A percentile compares a stretch with the other conserved stretches of the same genome.
Evolutionary conservation across 2,888 invertebrate genomes (phyloP).

Genomic region (Penaeus monodon): DNA sequence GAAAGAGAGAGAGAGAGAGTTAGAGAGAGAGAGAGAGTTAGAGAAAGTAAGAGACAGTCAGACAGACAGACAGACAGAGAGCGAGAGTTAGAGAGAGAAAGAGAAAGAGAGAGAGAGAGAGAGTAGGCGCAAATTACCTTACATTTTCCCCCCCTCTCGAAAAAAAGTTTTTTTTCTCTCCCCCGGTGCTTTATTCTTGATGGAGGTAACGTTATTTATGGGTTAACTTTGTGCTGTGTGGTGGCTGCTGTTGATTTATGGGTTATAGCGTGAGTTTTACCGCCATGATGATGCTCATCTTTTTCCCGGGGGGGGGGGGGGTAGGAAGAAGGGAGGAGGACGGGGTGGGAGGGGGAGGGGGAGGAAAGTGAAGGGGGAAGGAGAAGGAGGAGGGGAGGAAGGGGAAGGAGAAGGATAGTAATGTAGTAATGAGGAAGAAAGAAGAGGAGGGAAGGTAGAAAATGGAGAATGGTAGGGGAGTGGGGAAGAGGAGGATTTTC

Average conservation of each 20-base stretch:
- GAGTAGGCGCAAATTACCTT: conserved; percentile 28
- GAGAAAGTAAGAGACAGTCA: too few relatives aligned
- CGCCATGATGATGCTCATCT: conserved; percentile 33
- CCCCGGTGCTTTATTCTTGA: conserved; percentile 35
- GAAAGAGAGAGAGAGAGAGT: too few relatives aligned
- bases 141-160: conserved; percentile 14
- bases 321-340: not conserved
- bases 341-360: not conserved
- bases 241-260: conserved; percentile 40
- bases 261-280: conserved; percentile 43
- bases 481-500: too few relatives aligned
- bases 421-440: too few relatives aligned
- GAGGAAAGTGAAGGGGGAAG: not conserved
- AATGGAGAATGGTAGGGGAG: too few relatives aligned
- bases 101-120: too few relatives aligned
- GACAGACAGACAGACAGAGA: too few relatives aligned
- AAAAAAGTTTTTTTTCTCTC: not conserved
- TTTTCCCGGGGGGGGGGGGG: conserved; percentile 10
- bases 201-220: conserved; percentile 44
- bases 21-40: too few relatives aligned
- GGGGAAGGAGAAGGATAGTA: too few relatives aligned
- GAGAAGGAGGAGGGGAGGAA: not conserved
- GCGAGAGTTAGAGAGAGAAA: too few relatives aligned
- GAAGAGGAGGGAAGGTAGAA: too few relatives aligned
- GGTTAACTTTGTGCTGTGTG: conserved; percentile 38